phyloP scores from a whole-genome alignment of 2,888 invertebrate genomes.

The Brenthis hecate region DNA sequence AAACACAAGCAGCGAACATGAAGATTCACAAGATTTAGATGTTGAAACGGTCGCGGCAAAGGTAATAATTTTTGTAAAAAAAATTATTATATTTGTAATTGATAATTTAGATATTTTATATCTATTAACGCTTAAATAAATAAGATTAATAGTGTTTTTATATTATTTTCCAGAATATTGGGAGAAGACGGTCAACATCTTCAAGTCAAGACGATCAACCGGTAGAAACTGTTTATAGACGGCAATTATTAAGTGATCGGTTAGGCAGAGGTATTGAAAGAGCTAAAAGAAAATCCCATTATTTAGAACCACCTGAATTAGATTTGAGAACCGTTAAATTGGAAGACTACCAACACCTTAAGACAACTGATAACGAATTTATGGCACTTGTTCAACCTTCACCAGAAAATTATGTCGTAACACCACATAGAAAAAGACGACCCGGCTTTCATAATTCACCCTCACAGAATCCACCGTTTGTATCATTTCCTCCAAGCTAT shows the following conservation, averaged over 20 bases:
- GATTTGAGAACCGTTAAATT: slow-evolving; percentile 85
- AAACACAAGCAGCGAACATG: slow-evolving; percentile 82
- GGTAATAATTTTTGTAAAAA: slow-evolving; percentile 49
- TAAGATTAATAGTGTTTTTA: not conserved
- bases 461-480: slow-evolving; percentile 93
- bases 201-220: slow-evolving; percentile 79
- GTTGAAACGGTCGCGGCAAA: slow-evolving; percentile 80
- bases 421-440: slow-evolving; percentile 92
- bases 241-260: slow-evolving; percentile 83
- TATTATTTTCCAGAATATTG: slow-evolving; percentile 65
- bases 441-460: slow-evolving; percentile 94
- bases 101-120: not conserved
- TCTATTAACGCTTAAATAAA: not conserved
- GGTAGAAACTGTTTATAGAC: slow-evolving; percentile 81
- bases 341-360: slow-evolving; percentile 85
- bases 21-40: slow-evolving; percentile 79
- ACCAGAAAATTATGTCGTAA: slow-evolving; percentile 92
- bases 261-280: slow-evolving; percentile 83
- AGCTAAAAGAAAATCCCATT: slow-evolving; percentile 84
- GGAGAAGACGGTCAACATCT: slow-evolving; percentile 77
- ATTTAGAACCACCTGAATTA: slow-evolving; percentile 86
- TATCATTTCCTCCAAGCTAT: slow-evolving; percentile 90
- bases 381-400: slow-evolving; percentile 87
- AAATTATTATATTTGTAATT: too few relatives aligned
- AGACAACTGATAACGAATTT: slow-evolving; percentile 87